Percentiles rank a stretch among this genome's conserved stretches.
These are phyloP conservation scores for Colostygia pectinataria DNA, from an alignment of 2,888 invertebrate species.

Conservation along the genomic window DNA sequence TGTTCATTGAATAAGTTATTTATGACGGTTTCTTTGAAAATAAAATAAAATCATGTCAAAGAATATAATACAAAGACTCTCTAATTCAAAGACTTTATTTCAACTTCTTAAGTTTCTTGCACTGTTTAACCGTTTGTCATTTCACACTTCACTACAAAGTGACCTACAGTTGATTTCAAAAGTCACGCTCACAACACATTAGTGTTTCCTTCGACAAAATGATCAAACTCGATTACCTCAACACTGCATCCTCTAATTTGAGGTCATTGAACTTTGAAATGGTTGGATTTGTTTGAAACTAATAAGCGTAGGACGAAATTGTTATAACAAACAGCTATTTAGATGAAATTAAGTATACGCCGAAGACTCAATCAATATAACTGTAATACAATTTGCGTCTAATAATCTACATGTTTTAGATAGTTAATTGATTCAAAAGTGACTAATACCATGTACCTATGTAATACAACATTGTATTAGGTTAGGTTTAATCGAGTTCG, in stretches of 20 bases:
- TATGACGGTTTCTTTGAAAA: neutral
- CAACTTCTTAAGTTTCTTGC: conserved; percentile 11
- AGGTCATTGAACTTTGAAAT: conserved; percentile 20
- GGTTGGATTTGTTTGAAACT: neutral
- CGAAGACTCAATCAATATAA: no score
- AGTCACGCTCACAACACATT: conserved; percentile 44
- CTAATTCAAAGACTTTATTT: conserved; percentile 21
- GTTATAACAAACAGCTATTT: no score
- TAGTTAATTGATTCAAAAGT: no score
- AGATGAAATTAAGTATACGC: no score
- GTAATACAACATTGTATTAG: no score
- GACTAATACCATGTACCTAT: no score
- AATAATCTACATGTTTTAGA: no score
- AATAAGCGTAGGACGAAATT: conserved; percentile 2
- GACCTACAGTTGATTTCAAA: conserved; percentile 18
- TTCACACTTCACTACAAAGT: conserved; percentile 28
- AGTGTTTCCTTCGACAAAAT: conserved; percentile 37
- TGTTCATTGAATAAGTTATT: conserved; percentile 7
- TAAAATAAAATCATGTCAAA: no score
- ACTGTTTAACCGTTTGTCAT: conserved; percentile 18
- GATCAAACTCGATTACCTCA: conserved; percentile 27
- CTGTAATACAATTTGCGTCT: no score
- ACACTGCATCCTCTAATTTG: conserved; percentile 21
- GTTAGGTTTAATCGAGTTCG: no score
- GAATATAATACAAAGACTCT: conserved; percentile 12